phyloP scores from a whole-genome alignment of 2,113 vertebrate genomes.

The Cinclus cinclus region DNA sequence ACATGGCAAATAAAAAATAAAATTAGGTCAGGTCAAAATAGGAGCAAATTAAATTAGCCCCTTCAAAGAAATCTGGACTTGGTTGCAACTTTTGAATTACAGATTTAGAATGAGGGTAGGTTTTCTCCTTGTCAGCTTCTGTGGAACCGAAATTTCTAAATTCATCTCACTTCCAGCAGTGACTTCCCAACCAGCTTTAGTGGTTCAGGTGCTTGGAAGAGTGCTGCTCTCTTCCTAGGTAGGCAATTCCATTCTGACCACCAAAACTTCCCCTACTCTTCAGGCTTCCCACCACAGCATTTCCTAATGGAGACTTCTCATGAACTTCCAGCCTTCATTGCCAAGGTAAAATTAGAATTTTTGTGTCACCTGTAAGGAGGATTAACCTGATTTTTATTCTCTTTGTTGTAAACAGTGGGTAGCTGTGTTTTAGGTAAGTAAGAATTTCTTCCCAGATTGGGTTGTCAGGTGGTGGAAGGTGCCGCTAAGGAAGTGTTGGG shows the following conservation, averaged over 20 bases:
- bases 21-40: conserved; percentile 1
- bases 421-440: neutral
- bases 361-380: neutral
- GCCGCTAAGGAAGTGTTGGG: neutral
- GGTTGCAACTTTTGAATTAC: neutral
- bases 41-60: conserved; percentile 1
- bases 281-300: neutral
- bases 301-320: neutral
- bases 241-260: neutral
- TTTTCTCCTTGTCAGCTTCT: neutral
- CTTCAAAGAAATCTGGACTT: conserved; percentile 9
- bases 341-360: neutral
- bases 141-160: neutral
- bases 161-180: neutral
- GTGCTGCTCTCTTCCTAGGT: neutral
- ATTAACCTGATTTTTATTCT: neutral
- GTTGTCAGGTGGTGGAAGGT: neutral
- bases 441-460: neutral
- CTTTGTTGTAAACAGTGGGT: neutral
- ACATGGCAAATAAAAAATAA: neutral
- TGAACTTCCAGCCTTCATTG: neutral
- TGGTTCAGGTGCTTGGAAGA: neutral
- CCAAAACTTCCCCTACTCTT: neutral
- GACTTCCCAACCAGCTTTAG: neutral
- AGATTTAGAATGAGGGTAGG: neutral